Evolutionary conservation across 2,113 vertebrate species (phyloP).

Genomic region (Cavia porcellus): DNA sequence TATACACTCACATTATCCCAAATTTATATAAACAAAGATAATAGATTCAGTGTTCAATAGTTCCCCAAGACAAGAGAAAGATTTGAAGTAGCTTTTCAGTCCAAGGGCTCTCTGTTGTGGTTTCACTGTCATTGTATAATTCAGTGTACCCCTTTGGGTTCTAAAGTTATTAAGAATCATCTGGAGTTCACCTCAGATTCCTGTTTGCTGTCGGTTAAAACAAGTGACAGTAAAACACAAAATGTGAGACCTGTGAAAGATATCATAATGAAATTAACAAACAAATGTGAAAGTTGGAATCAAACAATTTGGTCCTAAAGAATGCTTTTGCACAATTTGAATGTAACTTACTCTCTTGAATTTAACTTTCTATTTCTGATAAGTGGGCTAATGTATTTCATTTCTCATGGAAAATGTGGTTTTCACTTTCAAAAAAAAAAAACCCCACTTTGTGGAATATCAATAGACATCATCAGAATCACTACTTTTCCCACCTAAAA

Average conservation of each 20-base stretch:
- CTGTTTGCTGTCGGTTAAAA: neutral
- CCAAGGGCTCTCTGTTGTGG: neutral
- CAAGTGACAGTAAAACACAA: conserved; percentile 4
- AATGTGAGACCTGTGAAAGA: neutral
- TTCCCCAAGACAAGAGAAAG: conserved; percentile 15
- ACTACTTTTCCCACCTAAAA: conserved; percentile 59
- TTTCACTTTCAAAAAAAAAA: conserved; percentile 19
- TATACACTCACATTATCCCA: neutral
- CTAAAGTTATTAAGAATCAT: neutral
- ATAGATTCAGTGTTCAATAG: neutral
- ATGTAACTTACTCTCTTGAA: neutral
- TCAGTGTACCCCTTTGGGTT: neutral
- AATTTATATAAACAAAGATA: neutral
- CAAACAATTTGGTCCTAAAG: neutral
- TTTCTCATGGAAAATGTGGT: neutral
- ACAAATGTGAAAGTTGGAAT: neutral
- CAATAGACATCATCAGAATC: conserved; percentile 53
- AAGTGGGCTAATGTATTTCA: neutral
- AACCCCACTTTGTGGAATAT: conserved; percentile 49
- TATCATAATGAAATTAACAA: neutral
- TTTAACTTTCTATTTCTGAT: conserved; percentile 43
- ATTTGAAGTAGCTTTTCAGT: neutral
- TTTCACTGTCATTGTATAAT: neutral
- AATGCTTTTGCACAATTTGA: neutral
- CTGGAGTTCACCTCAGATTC: neutral